Percentiles rank a stretch among this genome's conserved stretches.
Conservation (phyloP, 2,113 vertebrate species). For the Nibea albiflora region DNA sequence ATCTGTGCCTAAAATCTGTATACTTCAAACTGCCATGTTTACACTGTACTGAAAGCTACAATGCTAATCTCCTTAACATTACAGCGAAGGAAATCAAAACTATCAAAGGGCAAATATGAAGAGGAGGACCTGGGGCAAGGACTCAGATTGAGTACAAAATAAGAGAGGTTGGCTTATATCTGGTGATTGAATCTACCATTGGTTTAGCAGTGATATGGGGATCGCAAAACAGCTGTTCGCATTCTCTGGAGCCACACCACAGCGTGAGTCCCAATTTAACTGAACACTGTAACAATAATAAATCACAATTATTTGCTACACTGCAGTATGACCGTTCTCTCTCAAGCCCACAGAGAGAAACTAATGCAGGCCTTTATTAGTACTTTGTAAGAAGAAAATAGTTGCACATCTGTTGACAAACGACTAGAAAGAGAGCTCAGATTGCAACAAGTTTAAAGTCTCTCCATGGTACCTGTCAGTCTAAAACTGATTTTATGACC, state of each 20-base stretch:
- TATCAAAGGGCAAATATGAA: constrained; percentile 82
- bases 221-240: constrained; percentile 91
- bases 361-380: too few species aligned
- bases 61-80: constrained; percentile 32
- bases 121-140: constrained; percentile 68
- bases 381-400: too few species aligned
- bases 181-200: constrained; percentile 87
- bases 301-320: too few species aligned
- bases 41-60: neutral
- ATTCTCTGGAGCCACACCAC: constrained; percentile 88
- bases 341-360: too few species aligned
- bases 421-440: too few species aligned
- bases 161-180: constrained; percentile 87
- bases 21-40: neutral
- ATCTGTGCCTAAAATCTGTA: neutral
- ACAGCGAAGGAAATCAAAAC: constrained; percentile 89
- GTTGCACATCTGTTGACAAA: too few species aligned
- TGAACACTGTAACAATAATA: too few species aligned
- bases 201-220: constrained; percentile 94
- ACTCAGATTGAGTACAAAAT: constrained; percentile 79
- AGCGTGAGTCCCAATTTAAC: constrained; percentile 76
- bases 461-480: too few species aligned
- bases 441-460: too few species aligned
- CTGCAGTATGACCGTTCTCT: too few species aligned
- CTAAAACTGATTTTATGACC: too few species aligned